Evolutionary conservation across 2,888 invertebrate species (phyloP).

Genomic region (Diploptera punctata): DNA sequence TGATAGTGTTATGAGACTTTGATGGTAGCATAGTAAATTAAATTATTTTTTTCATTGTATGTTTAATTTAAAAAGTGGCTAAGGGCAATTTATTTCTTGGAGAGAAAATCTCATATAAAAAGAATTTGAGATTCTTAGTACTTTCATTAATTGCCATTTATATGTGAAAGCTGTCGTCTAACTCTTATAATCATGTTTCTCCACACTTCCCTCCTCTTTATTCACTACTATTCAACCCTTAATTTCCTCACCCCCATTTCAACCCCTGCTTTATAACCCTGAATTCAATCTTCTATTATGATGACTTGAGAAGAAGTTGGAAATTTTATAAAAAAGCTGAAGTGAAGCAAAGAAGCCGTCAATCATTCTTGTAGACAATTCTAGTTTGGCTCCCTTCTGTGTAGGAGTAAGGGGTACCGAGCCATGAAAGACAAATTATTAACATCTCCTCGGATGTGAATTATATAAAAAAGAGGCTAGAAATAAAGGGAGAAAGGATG

Average conservation of each 20-base stretch:
- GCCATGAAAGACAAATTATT: constrained; percentile 40
- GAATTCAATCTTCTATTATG: constrained; percentile 37
- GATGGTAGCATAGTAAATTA: too few relatives aligned
- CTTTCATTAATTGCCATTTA: too few relatives aligned
- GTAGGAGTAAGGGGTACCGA: constrained; percentile 12
- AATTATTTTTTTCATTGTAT: too few relatives aligned
- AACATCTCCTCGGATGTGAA: constrained; percentile 35
- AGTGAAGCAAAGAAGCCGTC: constrained; percentile 30
- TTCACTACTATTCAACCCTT: too few relatives aligned
- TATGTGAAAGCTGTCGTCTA: too few relatives aligned
- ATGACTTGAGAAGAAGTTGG: constrained; percentile 31
- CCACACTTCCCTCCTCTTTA: too few relatives aligned
- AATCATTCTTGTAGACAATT: constrained; percentile 27
- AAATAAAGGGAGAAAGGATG: constrained; percentile 2
- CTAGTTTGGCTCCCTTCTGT: neutral
- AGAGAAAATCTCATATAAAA: too few relatives aligned
- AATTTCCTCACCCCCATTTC: neutral
- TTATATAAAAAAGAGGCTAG: constrained; percentile 23
- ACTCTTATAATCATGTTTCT: too few relatives aligned
- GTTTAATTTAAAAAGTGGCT: too few relatives aligned
- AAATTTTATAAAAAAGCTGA: constrained; percentile 19
- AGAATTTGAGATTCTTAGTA: too few relatives aligned
- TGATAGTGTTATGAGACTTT: too few relatives aligned
- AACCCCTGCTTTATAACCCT: neutral
- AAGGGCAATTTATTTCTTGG: too few relatives aligned